Evolutionary conservation across 1,140 invertebrate genomes (phyloP).

Genomic region (Trissolcus basalis): DNA sequence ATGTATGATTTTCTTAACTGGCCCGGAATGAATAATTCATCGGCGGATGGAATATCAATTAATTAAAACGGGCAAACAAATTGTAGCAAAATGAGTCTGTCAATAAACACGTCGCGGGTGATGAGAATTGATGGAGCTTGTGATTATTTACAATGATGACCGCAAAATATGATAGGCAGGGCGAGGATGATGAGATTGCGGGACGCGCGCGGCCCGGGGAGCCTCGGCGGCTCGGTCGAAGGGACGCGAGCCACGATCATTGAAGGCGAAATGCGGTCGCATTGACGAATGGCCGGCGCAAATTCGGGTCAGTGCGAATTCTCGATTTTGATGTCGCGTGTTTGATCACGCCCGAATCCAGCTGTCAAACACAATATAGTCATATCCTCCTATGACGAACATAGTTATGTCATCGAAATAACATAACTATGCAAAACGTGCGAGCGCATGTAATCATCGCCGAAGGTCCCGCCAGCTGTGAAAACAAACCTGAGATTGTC

Average conservation of each 20-base stretch:
- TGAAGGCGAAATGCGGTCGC: slow-evolving; percentile 38
- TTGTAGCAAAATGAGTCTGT: slow-evolving; percentile 49
- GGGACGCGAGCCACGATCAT: slow-evolving; percentile 1
- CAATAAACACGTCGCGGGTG: slow-evolving; percentile 37
- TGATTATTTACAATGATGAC: slow-evolving; percentile 48
- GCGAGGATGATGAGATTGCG: slow-evolving; percentile 12
- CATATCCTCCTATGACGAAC: slow-evolving; percentile 45
- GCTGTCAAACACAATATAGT: slow-evolving; percentile 45
- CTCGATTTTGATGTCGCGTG: slow-evolving; percentile 48
- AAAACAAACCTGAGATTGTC: slow-evolving; percentile 27
- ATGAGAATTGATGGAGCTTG: slow-evolving; percentile 49
- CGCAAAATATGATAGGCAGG: slow-evolving; percentile 31
- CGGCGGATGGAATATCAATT: slow-evolving; percentile 37
- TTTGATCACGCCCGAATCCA: slow-evolving; percentile 37
- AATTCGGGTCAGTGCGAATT: slow-evolving; percentile 53
- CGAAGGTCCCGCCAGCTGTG: slow-evolving; percentile 20
- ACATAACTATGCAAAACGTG: slow-evolving; percentile 46
- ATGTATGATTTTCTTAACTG: slow-evolving; percentile 49
- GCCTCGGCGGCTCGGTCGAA: not conserved
- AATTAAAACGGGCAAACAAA: slow-evolving; percentile 41
- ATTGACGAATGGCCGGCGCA: slow-evolving; percentile 33
- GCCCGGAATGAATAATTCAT: slow-evolving; percentile 44
- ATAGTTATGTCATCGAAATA: slow-evolving; percentile 42
- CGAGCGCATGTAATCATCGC: slow-evolving; percentile 39
- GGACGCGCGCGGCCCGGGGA: not conserved